These are phyloP conservation scores for Sprattus sprattus DNA, from an alignment of 2,113 vertebrate genomes.

Conservation along the genomic window DNA sequence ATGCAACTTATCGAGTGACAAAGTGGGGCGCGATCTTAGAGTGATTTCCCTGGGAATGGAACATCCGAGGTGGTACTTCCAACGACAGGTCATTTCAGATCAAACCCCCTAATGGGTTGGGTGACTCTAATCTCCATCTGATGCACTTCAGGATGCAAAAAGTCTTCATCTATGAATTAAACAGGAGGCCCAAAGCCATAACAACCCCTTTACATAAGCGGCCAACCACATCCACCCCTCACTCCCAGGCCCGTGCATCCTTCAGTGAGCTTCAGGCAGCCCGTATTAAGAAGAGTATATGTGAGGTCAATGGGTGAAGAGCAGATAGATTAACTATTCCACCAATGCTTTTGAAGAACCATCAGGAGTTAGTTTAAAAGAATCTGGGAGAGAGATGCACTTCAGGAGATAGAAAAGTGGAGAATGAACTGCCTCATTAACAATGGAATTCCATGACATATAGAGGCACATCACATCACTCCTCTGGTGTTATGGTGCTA, in stretches of 20 bases:
- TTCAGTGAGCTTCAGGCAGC: conserved; percentile 53
- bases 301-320: conserved; percentile 31
- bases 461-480: neutral
- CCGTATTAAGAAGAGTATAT: conserved; percentile 53
- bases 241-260: neutral
- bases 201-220: conserved; percentile 29
- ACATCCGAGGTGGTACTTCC: neutral
- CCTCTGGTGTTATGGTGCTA: neutral
- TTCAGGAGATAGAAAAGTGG: neutral
- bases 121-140: conserved; percentile 52
- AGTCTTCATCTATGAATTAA: conserved; percentile 68
- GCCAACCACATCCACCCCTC: neutral
- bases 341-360: conserved; percentile 7
- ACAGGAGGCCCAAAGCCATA: conserved; percentile 67
- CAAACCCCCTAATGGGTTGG: conserved; percentile 42
- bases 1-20: neutral
- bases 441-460: neutral
- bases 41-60: neutral
- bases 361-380: neutral
- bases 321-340: conserved; percentile 59
- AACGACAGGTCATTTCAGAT: neutral
- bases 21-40: neutral
- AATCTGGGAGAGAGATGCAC: neutral
- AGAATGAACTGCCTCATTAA: neutral
- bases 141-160: conserved; percentile 52